Base-by-base conservation (phyloP, 2,888 invertebrate species). In the Seira ritae region DNA sequence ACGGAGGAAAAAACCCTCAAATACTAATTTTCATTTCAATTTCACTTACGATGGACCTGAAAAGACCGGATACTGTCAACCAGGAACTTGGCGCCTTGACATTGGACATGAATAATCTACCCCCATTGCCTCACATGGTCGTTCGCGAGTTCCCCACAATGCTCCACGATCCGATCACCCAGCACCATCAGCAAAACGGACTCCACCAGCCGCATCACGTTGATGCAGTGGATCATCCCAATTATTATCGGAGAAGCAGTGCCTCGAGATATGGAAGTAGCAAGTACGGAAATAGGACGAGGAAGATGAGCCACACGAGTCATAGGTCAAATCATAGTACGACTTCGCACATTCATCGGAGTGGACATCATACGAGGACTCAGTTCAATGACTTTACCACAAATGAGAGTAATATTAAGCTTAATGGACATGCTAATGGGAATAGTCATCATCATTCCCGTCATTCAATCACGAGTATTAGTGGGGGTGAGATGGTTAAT, bases 141-240 rank as follows among this genome's bases (percentile, higher is more conserved):
- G 85, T 88, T 46, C 73, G 87, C 60, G 88, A 88, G 68, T 87
- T 85, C 24, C 88, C 88, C 6, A 85, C 86, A 10, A 22, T 68
- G 37, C 67, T 37, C 20, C 50, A 12, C 31, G 60, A 71, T 42
- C 76, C 24, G 6, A 46, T 73, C 50, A 31, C 24, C 12, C 70
- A 76, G 17, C 72, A 67, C 60, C 76, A 79, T 22, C 74, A 82
- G 4, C 70, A 68, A 15, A 76, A 80, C 46, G 75, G 73, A 3
- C 17, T 69, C 15, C 60, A n/a, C 19, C 60, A 6, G 4, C 8
- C 4, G 6, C 3, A 15, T 15, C 10, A 60, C 1, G 20, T 10
- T 12, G 50, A 12, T n/a, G n/a, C 1, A 19, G 23, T 24, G 60
- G 17, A n/a, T n/a, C n/a, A n/a, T n/a, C n/a, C n/a, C n/a, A 66